phyloP scores from a whole-genome alignment of 2,888 invertebrate genomes.

The Macaria liturata region DNA sequence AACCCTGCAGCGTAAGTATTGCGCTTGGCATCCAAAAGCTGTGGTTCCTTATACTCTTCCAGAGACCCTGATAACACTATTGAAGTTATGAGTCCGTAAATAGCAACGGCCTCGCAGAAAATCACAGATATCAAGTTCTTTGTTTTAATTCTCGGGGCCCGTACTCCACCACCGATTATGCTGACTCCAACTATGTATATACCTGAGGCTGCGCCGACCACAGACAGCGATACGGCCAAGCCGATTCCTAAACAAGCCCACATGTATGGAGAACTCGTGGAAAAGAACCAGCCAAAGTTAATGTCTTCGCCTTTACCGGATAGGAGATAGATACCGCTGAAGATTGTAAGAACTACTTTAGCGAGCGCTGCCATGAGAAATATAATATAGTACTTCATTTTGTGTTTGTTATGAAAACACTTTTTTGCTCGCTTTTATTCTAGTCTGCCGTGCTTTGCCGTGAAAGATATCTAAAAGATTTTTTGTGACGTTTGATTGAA shows the following conservation, averaged over 20 bases:
- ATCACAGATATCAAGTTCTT: constrained; percentile 23
- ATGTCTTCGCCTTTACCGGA: neutral
- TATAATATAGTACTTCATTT: neutral
- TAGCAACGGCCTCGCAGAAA: constrained; percentile 12
- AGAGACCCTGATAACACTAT: constrained; percentile 81
- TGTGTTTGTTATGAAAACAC: too few species aligned
- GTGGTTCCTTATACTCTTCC: neutral
- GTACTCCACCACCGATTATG: neutral
- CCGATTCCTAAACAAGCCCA: neutral
- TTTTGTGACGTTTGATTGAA: too few species aligned
- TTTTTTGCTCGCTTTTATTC: too few species aligned
- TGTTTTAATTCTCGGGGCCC: neutral
- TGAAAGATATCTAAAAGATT: too few species aligned
- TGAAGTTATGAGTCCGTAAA: constrained; percentile 65
- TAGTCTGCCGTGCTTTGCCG: too few species aligned
- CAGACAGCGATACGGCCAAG: neutral
- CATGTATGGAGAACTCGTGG: neutral
- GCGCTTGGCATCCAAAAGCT: neutral
- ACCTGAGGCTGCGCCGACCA: neutral
- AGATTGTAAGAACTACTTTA: neutral
- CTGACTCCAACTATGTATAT: constrained; percentile 1
- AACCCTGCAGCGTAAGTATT: neutral
- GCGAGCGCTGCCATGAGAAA: neutral
- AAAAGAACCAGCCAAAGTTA: neutral
- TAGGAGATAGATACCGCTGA: neutral